A percentile compares a stretch with the other conserved stretches of the same genome.
These are phyloP conservation scores for Ochropacha duplaris DNA, from an alignment of 2,888 invertebrate genomes.

Conservation along the genomic window DNA sequence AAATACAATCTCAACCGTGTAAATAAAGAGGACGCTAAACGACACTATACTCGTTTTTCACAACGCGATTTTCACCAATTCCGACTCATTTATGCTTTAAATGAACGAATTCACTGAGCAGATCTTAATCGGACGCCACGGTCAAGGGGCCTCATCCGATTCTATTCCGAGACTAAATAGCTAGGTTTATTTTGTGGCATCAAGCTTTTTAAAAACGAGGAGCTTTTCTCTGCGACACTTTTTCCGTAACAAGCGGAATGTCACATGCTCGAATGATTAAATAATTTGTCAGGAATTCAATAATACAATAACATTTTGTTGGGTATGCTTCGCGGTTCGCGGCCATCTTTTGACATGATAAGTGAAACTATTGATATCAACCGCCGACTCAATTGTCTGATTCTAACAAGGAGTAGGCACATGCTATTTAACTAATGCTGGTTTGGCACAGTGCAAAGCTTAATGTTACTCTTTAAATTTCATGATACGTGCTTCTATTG, in stretches of 20 bases:
- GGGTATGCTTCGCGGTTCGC: no score
- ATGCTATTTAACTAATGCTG: background rate
- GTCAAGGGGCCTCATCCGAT: constrained; percentile 66
- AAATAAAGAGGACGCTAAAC: constrained; percentile 17
- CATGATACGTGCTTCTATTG: constrained; percentile 6
- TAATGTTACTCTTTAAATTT: background rate
- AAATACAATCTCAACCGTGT: no score
- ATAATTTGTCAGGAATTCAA: background rate
- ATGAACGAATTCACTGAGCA: constrained; percentile 63
- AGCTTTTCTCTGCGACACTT: constrained; percentile 12
- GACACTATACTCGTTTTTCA: constrained; percentile 25
- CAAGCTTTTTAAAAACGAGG: constrained; percentile 57
- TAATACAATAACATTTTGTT: no score
- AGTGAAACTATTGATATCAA: background rate
- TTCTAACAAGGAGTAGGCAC: background rate
- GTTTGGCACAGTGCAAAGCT: constrained; percentile 1
- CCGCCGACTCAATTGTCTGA: background rate
- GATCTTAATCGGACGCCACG: constrained; percentile 69
- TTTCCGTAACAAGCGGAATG: background rate
- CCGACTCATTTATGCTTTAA: constrained; percentile 65
- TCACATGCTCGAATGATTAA: background rate
- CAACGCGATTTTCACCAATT: constrained; percentile 48
- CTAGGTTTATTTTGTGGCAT: constrained; percentile 63
- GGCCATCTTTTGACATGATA: no score
- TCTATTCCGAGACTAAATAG: constrained; percentile 69